These are phyloP conservation scores for Epistrophe grossulariae DNA, from an alignment of 2,888 invertebrate genomes.

Conservation along the genomic window DNA sequence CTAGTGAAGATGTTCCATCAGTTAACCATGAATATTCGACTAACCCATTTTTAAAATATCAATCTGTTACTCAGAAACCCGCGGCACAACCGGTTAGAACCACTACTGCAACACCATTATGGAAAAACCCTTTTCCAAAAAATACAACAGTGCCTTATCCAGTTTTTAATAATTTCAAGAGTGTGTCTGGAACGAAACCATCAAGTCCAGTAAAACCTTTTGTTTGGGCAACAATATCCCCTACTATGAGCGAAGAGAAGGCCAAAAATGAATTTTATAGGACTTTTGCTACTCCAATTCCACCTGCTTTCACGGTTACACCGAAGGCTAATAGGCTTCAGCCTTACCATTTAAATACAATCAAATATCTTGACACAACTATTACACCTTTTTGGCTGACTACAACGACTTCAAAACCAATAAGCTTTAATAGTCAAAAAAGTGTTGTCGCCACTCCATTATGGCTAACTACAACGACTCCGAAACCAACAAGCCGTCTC, in stretches of 20 bases:
- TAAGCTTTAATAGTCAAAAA: slow-evolving; percentile 1
- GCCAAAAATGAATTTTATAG: slow-evolving; percentile 51
- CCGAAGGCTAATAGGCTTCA: slow-evolving; percentile 52
- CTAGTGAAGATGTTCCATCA: slow-evolving; percentile 33
- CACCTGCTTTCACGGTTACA: slow-evolving; percentile 9
- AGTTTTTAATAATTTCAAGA: slow-evolving; percentile 46
- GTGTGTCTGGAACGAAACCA: background rate
- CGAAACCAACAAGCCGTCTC: slow-evolving; percentile 3
- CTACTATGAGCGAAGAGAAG: slow-evolving; percentile 47
- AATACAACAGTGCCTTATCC: slow-evolving; percentile 51
- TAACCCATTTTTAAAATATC: slow-evolving; percentile 75
- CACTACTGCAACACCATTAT: slow-evolving; percentile 42
- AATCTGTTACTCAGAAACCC: background rate
- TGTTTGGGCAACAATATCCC: background rate
- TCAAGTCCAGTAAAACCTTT: background rate
- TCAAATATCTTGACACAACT: background rate
- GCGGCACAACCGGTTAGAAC: background rate
- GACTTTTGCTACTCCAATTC: slow-evolving; percentile 8
- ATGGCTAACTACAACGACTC: slow-evolving; percentile 6
- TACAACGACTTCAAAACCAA: background rate
- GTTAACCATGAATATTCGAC: slow-evolving; percentile 52
- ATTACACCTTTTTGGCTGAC: slow-evolving; percentile 11
- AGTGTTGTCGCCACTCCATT: background rate
- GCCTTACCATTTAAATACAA: slow-evolving; percentile 52
- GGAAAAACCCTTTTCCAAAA: slow-evolving; percentile 52